Evolutionary conservation across 2,888 invertebrate genomes (phyloP), one percentile per base, ranked within the genome.

Genomic region (Odontocolon sp.): DNA sequence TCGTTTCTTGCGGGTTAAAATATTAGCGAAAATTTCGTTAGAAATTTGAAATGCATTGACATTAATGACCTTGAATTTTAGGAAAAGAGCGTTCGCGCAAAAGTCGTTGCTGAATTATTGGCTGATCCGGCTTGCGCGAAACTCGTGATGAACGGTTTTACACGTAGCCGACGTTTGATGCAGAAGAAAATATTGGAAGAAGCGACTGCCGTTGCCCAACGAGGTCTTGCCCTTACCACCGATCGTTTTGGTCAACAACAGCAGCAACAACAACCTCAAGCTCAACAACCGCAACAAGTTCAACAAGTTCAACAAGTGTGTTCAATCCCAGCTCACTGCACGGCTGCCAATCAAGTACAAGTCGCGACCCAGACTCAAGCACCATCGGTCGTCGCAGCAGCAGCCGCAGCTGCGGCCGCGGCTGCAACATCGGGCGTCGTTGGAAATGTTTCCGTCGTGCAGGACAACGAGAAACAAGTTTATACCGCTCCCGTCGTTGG

Each of bases 301-400:
- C 87, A 87, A 61, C 87, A 86, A 81, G 79, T 82, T 52, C 83
- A 85, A 11, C 87, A 85, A 77, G 38, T 77, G 16, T 73, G 50
- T 18, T 45, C 50, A 9, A 54, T 77, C 14, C 33, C 73, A 0
- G 57, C 52, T 3, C 73, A 77, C 8, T 77, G 77, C 14, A 47
- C 86, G 4, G 82, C 86, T 11, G 84, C 87, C 63, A 91, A 92
- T 84, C 92, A 93, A 86, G 93, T 93, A 45, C 93, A 94, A 89
- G 94, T 93, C 14, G 93, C 93, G 14, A 94, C 94, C 1, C 94
- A 94, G 85, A 93, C 93, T 2, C 92, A 92, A 79, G 91, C 92
- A 47, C 87, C 90, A 5, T 86, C 87, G 33, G 86, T 88, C 0
- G 81, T 76, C 0, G 74, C 80, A 9, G 79, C 78, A 9, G 84